phyloP scores from a whole-genome alignment of 2,888 invertebrate genomes.

The Tridacna gigas region DNA sequence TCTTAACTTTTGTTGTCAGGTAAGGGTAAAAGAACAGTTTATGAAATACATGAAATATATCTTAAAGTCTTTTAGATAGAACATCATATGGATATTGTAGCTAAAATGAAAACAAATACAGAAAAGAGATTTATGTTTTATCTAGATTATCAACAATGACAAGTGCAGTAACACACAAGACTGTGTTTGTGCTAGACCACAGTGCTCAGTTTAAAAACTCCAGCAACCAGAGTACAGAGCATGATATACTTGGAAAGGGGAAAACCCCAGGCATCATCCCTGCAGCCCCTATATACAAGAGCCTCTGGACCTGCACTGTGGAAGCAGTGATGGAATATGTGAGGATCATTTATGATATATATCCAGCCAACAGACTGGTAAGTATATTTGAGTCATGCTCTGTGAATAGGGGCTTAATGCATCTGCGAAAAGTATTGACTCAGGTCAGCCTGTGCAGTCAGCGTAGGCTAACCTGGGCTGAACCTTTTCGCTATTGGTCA shows the following conservation, averaged over 20 bases:
- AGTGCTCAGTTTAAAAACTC: constrained; percentile 95
- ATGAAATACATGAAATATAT: too few species aligned
- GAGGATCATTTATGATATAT: constrained; percentile 98
- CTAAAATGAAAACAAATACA: not conserved
- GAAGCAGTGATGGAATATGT: constrained; percentile 98
- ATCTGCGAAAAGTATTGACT: too few species aligned
- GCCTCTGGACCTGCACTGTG: constrained; percentile 97
- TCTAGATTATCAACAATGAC: not conserved
- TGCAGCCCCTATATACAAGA: constrained; percentile 94
- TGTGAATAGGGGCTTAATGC: too few species aligned
- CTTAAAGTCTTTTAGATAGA: too few species aligned
- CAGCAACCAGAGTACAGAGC: constrained; percentile 92
- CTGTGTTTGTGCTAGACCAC: constrained; percentile 97
- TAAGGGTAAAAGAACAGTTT: too few species aligned
- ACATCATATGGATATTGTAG: too few species aligned
- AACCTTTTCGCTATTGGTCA: too few species aligned
- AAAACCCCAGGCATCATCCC: constrained; percentile 87
- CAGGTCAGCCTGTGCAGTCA: too few species aligned
- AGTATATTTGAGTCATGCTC: too few species aligned
- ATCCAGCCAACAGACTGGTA: constrained; percentile 88
- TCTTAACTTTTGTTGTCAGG: too few species aligned
- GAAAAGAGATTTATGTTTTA: not conserved
- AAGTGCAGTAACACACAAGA: constrained; percentile 90
- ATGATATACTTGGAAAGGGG: constrained; percentile 90
- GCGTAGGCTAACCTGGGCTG: too few species aligned